These are phyloP conservation scores for Clostera curtula DNA, from an alignment of 2,888 invertebrate genomes.

Conservation along the genomic window DNA sequence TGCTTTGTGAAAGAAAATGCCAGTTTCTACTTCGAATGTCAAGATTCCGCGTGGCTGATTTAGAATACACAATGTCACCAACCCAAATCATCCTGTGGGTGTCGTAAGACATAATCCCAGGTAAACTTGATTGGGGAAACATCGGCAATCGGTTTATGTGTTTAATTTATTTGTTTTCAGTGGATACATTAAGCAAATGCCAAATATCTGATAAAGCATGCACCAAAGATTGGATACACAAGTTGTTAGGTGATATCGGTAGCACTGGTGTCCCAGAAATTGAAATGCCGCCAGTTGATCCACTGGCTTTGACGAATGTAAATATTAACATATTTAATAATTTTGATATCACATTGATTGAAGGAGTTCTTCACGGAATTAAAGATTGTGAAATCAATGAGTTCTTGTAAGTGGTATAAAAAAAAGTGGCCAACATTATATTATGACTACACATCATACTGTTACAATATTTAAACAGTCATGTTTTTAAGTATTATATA, in stretches of 20 bases:
- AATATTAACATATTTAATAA: conserved; percentile 19
- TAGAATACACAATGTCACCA: no score
- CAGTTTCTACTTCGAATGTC: no score
- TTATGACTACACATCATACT: background rate
- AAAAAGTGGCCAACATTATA: background rate
- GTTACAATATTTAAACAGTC: no score
- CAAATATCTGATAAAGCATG: conserved; percentile 31
- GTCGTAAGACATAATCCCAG: no score
- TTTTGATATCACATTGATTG: conserved; percentile 25
- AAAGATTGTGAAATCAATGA: conserved; percentile 23
- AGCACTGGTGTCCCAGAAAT: conserved; percentile 30
- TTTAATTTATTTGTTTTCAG: conserved; percentile 9
- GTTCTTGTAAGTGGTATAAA: conserved; percentile 17
- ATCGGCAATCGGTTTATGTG: no score
- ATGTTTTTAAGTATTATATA: no score
- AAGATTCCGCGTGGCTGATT: no score
- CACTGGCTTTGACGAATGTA: conserved; percentile 23
- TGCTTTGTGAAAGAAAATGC: no score
- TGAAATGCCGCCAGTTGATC: conserved; percentile 32
- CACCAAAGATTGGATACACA: conserved; percentile 18
- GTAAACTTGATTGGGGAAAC: no score
- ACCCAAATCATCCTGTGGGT: no score
- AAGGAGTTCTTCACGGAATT: conserved; percentile 32
- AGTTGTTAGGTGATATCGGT: conserved; percentile 16
- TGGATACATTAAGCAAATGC: conserved; percentile 22